Evolutionary conservation across 2,888 invertebrate species (phyloP), one percentile per base, ranked within the genome.

Genomic region (Clitarchus hookeri): DNA sequence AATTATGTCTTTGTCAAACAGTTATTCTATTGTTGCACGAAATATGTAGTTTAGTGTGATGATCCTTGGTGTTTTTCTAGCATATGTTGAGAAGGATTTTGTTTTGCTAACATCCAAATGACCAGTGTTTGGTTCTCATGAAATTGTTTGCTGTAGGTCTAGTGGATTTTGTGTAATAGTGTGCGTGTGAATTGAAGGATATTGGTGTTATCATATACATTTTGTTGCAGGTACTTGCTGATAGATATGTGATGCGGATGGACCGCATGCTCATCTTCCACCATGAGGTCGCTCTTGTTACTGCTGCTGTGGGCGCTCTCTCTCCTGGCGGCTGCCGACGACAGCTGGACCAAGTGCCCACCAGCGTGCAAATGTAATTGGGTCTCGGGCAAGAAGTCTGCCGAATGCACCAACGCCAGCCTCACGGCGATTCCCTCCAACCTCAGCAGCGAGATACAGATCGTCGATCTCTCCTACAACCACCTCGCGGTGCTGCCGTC

Each of bases 301-400:
- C 65, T 23, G n/a, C 65, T 65, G 65, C 65, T 65, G 65, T n/a
- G 19, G 65, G 8, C n/a, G 19, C 65, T 65, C 1, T 19, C 65
- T 19, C n/a, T 19, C 23, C 19, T 19, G 8, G 23, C 84, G 92
- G 92, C 27, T 93, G 93, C 84, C 89, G 86, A 86, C 53, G 78
- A 25, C 27, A 91, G 92, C 89, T 94, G 94, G 91, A 92, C 92
- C 53, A 93, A 94, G 90, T 96, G 96, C 91, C 94, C 94, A 16
- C 90, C 93, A 88, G 92, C 93, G 86, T 98, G 98, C 92, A 94
- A 95, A 90, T 98, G 98, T 91, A 95, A 95, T 88, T 98, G 98
- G 97, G 95, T 95, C 48, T 95, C 95, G 87, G 97, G 97, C 11
- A 96, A 95, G 91, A 97, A 96, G 91, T 95, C 95, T 36, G 97